Base-by-base conservation (phyloP, 2,888 invertebrate species). In the Ischnura elegans region DNA sequence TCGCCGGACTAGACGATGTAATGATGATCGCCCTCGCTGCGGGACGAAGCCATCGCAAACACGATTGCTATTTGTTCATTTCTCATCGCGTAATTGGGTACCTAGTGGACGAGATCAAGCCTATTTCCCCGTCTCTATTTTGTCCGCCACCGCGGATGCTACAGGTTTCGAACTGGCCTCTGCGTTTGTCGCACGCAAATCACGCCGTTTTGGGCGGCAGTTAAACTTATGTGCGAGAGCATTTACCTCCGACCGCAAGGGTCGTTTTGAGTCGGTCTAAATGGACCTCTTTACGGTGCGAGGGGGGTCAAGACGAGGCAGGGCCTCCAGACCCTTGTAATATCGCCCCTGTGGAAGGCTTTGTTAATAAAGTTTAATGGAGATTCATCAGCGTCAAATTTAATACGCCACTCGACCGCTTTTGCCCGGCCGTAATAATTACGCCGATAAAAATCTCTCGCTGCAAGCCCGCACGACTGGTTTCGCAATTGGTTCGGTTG, bases 331-430 rank as follows among this genome's bases (percentile, higher is more conserved):
- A 8, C 76, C 76, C 36, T 13, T 29, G 76, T 29, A 36, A 13
- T 47, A 47, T 66, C 29, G 29, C 76, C 36, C 76, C 36, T 36
- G 25, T 29, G 29, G 36, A 76, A 76, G 66, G 76, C 10, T 76
- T 36, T 16, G 76, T 76, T 76, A 76, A 36, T 76, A 76, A 76
- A 76, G 29, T 36, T 76, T 76, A 76, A 76, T 76, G 76, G 36
- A 76, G 76, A 76, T 76, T 76, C 76, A 76, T 76, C 76, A 76
- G 36, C 76, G 36, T 76, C 76, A 76, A 76, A 76, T 76, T 76
- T 76, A 76, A 76, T 36, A 1, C 36, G 29, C 76, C 21, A 36
- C 36, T 76, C 76, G 36, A 36, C 29, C 10, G 76, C n/a, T 13
- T 61, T 51, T 61, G 8, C n/a, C 61, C 10, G 36, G 76, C 36